phyloP scores from a whole-genome alignment of 2,888 invertebrate species.

The Drosophila mimetica region DNA sequence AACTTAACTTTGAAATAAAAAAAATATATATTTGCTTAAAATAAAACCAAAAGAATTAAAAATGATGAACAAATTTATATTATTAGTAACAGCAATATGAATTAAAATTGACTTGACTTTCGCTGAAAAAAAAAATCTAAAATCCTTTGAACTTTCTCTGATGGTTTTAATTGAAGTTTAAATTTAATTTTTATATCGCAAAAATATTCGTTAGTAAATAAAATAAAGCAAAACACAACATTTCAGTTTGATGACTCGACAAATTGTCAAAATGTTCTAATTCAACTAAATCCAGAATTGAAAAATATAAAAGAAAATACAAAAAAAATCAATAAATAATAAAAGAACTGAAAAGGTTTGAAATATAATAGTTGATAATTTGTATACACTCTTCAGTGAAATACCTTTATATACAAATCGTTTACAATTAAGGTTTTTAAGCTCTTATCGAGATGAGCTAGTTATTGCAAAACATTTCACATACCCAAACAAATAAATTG shows the following conservation, averaged over 20 bases:
- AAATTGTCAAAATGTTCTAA: conserved; percentile 1
- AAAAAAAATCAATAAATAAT: conserved; percentile 1
- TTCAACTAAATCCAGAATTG: not conserved
- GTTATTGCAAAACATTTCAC: conserved; percentile 13
- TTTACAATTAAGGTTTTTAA: not conserved
- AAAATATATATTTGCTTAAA: too few relatives aligned
- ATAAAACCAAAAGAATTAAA: too few relatives aligned
- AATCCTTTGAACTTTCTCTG: not conserved
- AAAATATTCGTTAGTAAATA: not conserved
- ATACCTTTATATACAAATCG: not conserved
- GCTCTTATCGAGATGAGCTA: conserved; percentile 6
- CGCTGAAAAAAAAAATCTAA: too few relatives aligned
- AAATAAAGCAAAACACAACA: not conserved
- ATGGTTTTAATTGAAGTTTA: not conserved
- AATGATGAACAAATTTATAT: too few relatives aligned
- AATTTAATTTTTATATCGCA: too few relatives aligned
- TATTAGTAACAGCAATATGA: too few relatives aligned
- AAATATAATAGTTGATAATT: not conserved
- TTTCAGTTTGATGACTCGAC: not conserved
- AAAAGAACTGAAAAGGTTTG: conserved; percentile 1
- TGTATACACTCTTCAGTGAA: not conserved
- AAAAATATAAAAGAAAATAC: not conserved
- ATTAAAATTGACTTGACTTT: too few relatives aligned
- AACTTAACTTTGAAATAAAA: too few relatives aligned
- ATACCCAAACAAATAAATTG: conserved; percentile 12